phyloP scores from a whole-genome alignment of 2,113 vertebrate genomes.

The Forbesichthys papilliferus region DNA sequence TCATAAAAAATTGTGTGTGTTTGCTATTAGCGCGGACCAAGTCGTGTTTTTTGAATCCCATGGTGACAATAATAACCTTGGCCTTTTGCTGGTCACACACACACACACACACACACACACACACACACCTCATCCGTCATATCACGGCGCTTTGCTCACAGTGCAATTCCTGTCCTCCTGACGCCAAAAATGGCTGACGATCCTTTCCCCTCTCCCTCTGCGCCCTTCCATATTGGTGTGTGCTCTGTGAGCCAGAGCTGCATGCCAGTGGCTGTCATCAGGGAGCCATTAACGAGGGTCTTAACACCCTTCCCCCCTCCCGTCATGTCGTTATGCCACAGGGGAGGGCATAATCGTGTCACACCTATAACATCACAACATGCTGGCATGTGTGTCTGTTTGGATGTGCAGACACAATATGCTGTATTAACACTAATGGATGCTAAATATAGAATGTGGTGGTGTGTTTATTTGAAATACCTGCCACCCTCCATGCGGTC shows the following conservation, averaged over 20 bases:
- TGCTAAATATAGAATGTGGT: no score
- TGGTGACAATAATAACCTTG: slow-evolving; percentile 2
- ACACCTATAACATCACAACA: no score
- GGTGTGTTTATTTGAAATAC: no score
- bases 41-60: not conserved
- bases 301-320: slow-evolving; percentile 43
- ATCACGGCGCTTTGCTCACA: no score
- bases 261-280: slow-evolving; percentile 50
- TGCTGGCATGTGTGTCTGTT: no score
- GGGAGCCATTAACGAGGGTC: slow-evolving; percentile 68
- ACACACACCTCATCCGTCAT: no score
- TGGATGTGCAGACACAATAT: no score
- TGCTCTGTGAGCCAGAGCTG: slow-evolving; percentile 62
- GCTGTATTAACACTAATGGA: no score
- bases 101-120: no score
- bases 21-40: not conserved
- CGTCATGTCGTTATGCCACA: slow-evolving; percentile 34
- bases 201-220: slow-evolving; percentile 3
- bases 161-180: slow-evolving; percentile 10
- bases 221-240: slow-evolving; percentile 12
- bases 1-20: not conserved
- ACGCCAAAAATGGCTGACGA: not conserved
- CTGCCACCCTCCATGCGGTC: no score
- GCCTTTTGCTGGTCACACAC: not conserved
- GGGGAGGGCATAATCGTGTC: no score